phyloP scores from a whole-genome alignment of 1,140 invertebrate species.

The Xylocopa sonorina region DNA sequence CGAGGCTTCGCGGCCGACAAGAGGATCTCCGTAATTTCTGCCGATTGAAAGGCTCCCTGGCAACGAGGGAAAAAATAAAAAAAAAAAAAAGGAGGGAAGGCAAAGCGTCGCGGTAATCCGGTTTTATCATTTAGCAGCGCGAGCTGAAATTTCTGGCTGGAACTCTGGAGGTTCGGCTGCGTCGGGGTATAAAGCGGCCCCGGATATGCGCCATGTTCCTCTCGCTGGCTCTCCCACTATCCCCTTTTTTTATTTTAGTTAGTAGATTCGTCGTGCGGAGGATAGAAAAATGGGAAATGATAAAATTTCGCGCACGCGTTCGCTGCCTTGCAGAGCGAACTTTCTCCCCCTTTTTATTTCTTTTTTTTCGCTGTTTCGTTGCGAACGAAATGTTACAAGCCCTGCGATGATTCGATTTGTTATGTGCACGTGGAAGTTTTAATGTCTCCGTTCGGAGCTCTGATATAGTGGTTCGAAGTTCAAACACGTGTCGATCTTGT shows the following conservation, averaged over 20 bases:
- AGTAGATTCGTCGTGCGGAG: neutral
- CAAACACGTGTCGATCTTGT: no score
- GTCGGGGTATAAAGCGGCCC: conserved; percentile 24
- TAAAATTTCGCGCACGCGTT: conserved; percentile 14
- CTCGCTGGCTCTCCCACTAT: no score
- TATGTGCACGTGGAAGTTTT: no score
- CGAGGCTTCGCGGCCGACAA: conserved; percentile 22
- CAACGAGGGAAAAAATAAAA: conserved; percentile 1
- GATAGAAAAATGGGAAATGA: conserved; percentile 33
- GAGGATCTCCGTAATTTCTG: conserved; percentile 35
- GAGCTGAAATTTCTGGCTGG: conserved; percentile 39
- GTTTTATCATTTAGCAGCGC: conserved; percentile 51
- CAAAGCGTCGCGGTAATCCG: conserved; percentile 46
- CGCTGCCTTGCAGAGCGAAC: conserved; percentile 9
- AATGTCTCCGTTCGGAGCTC: no score
- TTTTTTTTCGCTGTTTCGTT: neutral
- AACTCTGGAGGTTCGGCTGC: conserved; percentile 36
- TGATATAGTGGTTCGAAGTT: no score
- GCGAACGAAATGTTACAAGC: neutral
- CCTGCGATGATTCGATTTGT: neutral
- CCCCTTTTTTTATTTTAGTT: conserved; percentile 1
- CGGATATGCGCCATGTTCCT: conserved; percentile 7
- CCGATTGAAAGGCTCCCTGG: conserved; percentile 42
- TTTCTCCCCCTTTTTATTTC: neutral
- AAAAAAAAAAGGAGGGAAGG: neutral